These are phyloP conservation scores for Macquaria australasica DNA, from an alignment of 2,113 vertebrate genomes.

Conservation along the genomic window DNA sequence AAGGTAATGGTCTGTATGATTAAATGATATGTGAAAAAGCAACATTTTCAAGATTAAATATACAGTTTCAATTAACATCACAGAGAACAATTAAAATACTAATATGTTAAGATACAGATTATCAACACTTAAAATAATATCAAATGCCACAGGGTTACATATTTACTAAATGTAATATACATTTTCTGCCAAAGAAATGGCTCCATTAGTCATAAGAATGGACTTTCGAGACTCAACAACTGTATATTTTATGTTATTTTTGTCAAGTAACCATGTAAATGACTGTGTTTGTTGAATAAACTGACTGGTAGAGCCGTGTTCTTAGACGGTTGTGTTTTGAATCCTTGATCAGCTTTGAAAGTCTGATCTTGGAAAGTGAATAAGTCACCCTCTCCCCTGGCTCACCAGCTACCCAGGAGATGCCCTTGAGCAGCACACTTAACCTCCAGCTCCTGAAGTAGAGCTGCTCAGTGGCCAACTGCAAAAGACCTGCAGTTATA, in stretches of 20 bases:
- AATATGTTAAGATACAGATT: not conserved
- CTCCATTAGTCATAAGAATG: not conserved
- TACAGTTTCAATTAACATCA: not conserved
- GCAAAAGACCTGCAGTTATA: conserved; percentile 40
- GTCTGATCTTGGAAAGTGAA: conserved; percentile 38
- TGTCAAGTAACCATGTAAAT: not conserved
- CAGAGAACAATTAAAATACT: not conserved
- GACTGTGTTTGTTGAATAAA: not conserved
- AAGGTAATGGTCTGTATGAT: not conserved
- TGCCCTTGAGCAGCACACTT: conserved; percentile 52
- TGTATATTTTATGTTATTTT: not conserved
- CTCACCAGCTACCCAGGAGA: conserved; percentile 40
- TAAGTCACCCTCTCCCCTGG: conserved; percentile 12
- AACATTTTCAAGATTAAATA: not conserved
- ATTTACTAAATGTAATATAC: not conserved
- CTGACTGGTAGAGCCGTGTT: not conserved
- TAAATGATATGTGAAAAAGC: not conserved
- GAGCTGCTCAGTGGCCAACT: conserved; percentile 32
- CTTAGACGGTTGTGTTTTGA: conserved; percentile 36
- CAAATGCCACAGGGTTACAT: not conserved
- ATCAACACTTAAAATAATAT: not conserved
- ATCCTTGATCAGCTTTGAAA: conserved; percentile 47
- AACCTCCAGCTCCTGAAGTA: conserved; percentile 58
- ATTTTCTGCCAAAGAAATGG: not conserved
- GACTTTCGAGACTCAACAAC: not conserved